Base-by-base conservation (phyloP, 2,888 invertebrate species). In the Dendrolimus pini region DNA sequence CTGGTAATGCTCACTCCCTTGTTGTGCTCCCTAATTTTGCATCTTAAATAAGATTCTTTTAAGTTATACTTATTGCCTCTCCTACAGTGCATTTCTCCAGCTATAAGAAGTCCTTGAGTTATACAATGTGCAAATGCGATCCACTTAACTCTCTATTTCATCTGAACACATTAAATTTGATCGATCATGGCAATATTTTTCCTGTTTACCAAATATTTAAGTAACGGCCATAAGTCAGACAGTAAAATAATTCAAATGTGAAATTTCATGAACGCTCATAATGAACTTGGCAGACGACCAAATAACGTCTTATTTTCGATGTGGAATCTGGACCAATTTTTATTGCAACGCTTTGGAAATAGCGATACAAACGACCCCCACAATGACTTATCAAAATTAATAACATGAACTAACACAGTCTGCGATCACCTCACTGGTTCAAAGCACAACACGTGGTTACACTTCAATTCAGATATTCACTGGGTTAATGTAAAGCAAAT, bases 171-270 rank as follows among this genome's bases (percentile, higher is more conserved):
- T 89, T 88, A 88, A 85, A 89, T 85, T 85, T 89, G 89, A 90
- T 89, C 87, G 88, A 89, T 89, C 87, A 82, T 82, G 79, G 77
- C 85, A 82, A 89, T 89, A 89, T 90, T 90, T 89, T 89, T 89
- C 85, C 86, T 89, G 89, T 89, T 89, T 89, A 90, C 90, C 88
- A 89, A 89, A 89, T 89, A 89, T 89, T 89, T 89, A 89, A 89
- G 90, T 89, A 90, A 89, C 89, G 80, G 85, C 86, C 82, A 89
- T 90, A 90, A 89, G 85, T 90, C 90, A 88, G 89, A 84, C 88
- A 88, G 89, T 90, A 90, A 90, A 90, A 90, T 90, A 90, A 90
- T 90, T 90, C 89, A 89, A 90, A 90, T 90, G 90, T 89, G 88
- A 90, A 90, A 89, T 88, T 90, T 90, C 90, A 90, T 89, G 89